Evolutionary conservation across 2,888 invertebrate genomes (phyloP).

Genomic region (Ethmia dodecea): DNA sequence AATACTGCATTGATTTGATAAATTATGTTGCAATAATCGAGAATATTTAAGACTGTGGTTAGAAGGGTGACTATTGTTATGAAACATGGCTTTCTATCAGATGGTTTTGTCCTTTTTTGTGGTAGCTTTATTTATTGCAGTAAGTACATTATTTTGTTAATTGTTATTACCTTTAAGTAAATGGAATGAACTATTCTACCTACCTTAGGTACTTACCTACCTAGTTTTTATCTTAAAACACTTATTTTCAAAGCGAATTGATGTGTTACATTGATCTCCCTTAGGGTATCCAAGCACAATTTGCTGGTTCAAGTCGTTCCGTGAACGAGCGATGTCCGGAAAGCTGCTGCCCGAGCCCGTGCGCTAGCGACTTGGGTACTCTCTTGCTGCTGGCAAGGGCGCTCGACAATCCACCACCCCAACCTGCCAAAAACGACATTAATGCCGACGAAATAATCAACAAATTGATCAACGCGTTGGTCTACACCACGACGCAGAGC

Average conservation of each 20-base stretch:
- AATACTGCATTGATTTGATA: too few species aligned
- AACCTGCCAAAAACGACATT: slow-evolving; percentile 9
- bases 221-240: background rate
- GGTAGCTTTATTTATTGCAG: too few species aligned
- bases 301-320: slow-evolving; percentile 15
- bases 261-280: background rate
- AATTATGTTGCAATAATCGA: too few species aligned
- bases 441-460: slow-evolving; percentile 45
- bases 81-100: too few species aligned
- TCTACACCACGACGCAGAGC: slow-evolving; percentile 41
- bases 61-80: too few species aligned
- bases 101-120: too few species aligned
- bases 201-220: too few species aligned
- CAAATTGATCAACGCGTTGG: slow-evolving; percentile 52
- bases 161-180: too few species aligned
- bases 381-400: slow-evolving; percentile 24
- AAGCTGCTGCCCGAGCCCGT: slow-evolving; percentile 4
- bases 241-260: background rate
- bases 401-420: slow-evolving; percentile 17
- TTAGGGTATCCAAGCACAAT: slow-evolving; percentile 38
- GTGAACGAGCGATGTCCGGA: background rate
- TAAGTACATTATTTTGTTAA: background rate
- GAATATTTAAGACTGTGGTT: too few species aligned
- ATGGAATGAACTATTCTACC: too few species aligned
- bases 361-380: slow-evolving; percentile 22